Evolutionary conservation across 1,140 invertebrate species (phyloP), one percentile per base, ranked within the genome.

Genomic region (Papilio aristodemus): DNA sequence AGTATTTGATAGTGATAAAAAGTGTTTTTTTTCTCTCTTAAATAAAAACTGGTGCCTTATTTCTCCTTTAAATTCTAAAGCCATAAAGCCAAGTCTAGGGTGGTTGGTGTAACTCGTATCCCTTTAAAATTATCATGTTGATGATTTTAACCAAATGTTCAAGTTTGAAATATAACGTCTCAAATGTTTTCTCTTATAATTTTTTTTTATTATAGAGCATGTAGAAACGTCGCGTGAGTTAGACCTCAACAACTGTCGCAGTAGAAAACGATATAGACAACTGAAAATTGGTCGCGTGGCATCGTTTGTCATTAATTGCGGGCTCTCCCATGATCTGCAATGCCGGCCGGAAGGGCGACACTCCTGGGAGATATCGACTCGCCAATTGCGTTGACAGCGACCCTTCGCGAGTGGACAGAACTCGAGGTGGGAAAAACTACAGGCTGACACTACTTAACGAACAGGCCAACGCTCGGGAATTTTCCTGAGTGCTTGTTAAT

Each of bases 401-500:
- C 81, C 87, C 85, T 84, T 73, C 80, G 75, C 77, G 68, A 80
- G 77, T 81, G 85, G 86, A 82, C 83, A 73, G 63, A 71, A 73
- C 46, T 69, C 79, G 80, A 88, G 85, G 84, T 91, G 87, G 89
- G 89, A 89, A 91, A 87, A 89, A 89, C 86, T 89, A 89, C 87
- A 75, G 79, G 77, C 85, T 86, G 86, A 84, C 88, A 86, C 79
- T 91, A 89, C 89, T 91, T 89, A 90, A 88, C 86, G 83, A 83
- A 86, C 87, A 80, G 80, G 77, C 74, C 83, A 83, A 72, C 77
- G 76, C 76, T 72, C 84, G 81, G 83, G 86, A 82, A 85, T 88
- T 87, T 87, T 86, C 87, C 87, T 89, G 89, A 91, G 87, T 91
- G 87, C 87, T 88, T 86, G 87, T 91, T 91, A 91, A 91, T 91